These are phyloP conservation scores for Ophthalmotilapia sp. DNA, from an alignment of 2,113 vertebrate genomes.

Conservation along the genomic window DNA sequence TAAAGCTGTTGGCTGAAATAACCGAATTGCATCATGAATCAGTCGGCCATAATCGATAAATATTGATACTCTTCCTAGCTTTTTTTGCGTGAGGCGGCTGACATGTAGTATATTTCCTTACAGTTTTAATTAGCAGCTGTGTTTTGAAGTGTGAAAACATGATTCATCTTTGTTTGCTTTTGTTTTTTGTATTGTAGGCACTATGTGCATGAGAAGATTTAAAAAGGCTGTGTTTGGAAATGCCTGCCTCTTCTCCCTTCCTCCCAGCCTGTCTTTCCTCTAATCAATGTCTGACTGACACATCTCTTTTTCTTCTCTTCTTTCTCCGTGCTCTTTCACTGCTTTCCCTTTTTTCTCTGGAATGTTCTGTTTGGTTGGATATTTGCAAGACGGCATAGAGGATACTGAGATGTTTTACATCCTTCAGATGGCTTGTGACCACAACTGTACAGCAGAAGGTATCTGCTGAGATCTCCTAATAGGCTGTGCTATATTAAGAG, in stretches of 20 bases:
- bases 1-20: neutral
- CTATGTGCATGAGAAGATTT: constrained; percentile 27
- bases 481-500: constrained; percentile 77
- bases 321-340: constrained; percentile 37
- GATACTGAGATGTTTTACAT: constrained; percentile 96
- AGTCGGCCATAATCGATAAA: neutral
- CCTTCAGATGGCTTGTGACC: constrained; percentile 98
- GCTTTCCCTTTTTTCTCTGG: constrained; percentile 64
- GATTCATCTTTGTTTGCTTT: neutral
- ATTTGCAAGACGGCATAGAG: constrained; percentile 89
- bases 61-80: neutral
- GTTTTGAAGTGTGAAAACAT: neutral
- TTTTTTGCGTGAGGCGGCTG: neutral
- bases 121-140: neutral
- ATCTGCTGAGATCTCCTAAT: constrained; percentile 92
- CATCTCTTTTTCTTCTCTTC: constrained; percentile 53
- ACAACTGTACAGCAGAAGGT: constrained; percentile 99
- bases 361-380: constrained; percentile 71
- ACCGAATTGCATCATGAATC: neutral
- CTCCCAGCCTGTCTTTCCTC: constrained; percentile 25
- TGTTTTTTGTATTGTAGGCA: neutral
- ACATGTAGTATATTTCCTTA: neutral
- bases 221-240: constrained; percentile 7
- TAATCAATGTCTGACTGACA: constrained; percentile 68
- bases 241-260: constrained; percentile 2